phyloP scores from a whole-genome alignment of 1,140 invertebrate genomes.

The Dufourea novaeangliae region DNA sequence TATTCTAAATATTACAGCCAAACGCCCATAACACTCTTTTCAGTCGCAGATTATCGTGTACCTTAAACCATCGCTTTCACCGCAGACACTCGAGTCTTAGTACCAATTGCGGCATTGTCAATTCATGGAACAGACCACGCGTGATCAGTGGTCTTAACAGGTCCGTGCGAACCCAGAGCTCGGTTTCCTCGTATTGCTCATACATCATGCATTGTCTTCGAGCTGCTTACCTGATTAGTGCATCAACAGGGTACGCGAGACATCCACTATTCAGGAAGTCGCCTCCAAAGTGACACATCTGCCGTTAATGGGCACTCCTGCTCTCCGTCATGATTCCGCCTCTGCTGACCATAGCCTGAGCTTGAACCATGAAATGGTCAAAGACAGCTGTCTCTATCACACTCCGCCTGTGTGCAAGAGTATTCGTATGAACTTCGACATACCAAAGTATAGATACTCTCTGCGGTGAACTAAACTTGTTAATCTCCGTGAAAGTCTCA shows the following conservation, averaged over 20 bases:
- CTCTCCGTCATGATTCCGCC: neutral
- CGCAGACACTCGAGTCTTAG: too few relatives aligned
- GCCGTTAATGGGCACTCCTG: neutral
- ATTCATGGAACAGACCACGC: too few relatives aligned
- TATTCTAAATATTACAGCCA: too few relatives aligned
- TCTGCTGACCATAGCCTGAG: neutral
- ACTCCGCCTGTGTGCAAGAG: too few relatives aligned
- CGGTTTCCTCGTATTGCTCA: neutral
- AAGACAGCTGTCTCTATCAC: neutral
- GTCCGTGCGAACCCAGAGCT: neutral
- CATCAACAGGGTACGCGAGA: neutral
- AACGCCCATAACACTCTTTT: too few relatives aligned
- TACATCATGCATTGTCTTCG: conserved; percentile 1
- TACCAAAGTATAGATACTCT: neutral
- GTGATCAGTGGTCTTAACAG: neutral
- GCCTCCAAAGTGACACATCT: neutral
- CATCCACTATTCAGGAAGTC: neutral
- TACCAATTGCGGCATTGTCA: neutral
- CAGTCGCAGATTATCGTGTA: too few relatives aligned
- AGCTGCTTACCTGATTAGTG: neutral
- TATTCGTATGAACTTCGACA: too few relatives aligned
- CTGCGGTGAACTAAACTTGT: neutral
- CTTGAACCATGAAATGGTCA: neutral
- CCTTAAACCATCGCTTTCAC: too few relatives aligned
- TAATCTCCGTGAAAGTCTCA: neutral